These are phyloP conservation scores for Phalacrocorax pelagicus DNA, from an alignment of 2,113 vertebrate genomes.

Conservation along the genomic window DNA sequence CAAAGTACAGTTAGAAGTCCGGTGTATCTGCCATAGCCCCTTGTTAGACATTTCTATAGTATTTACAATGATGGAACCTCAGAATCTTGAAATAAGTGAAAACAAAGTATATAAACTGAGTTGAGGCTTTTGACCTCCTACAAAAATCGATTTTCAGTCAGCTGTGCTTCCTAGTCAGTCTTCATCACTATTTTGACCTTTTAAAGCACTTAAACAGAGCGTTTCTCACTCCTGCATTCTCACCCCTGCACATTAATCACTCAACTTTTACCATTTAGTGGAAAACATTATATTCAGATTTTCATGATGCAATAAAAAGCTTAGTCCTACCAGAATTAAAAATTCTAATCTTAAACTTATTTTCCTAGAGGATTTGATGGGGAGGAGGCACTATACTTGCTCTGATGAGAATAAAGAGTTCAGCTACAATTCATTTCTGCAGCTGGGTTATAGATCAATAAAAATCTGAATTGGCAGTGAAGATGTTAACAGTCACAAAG, in stretches of 20 bases:
- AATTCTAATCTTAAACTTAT: background rate
- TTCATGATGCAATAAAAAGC: background rate
- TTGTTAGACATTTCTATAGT: background rate
- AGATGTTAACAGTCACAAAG: background rate
- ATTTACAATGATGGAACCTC: background rate
- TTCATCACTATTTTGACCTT: background rate
- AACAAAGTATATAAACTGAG: background rate
- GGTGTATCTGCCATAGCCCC: background rate
- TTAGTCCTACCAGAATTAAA: background rate
- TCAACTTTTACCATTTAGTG: background rate
- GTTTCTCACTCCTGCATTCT: background rate
- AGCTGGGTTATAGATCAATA: background rate
- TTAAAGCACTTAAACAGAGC: background rate
- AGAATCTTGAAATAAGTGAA: background rate
- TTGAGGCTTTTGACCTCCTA: background rate
- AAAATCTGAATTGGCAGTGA: conserved; percentile 28
- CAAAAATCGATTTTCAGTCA: background rate
- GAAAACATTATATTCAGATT: background rate
- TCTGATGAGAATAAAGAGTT: background rate
- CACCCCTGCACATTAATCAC: background rate
- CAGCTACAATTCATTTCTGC: background rate
- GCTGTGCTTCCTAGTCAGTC: background rate
- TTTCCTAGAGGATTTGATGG: background rate
- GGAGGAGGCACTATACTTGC: background rate
- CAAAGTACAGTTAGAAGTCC: background rate